Conservation (phyloP, 2,888 invertebrate genomes). For the Protophormia terraenovae region DNA sequence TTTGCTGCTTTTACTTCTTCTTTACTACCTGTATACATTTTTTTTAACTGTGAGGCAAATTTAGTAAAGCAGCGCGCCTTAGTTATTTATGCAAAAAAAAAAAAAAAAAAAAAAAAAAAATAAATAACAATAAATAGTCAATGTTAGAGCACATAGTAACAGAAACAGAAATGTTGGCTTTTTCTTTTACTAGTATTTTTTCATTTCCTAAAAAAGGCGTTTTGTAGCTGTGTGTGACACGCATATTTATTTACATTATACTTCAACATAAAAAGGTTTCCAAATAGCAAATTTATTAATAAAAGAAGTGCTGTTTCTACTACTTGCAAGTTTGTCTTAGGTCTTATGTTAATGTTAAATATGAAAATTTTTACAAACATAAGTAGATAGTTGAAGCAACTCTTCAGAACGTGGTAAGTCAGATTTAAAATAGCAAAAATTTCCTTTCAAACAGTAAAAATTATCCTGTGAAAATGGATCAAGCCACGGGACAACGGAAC, state of each 20-base stretch:
- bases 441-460: too few species aligned
- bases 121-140: not conserved
- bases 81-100: not conserved
- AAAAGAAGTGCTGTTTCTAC: too few species aligned
- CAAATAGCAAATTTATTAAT: not conserved
- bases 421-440: too few species aligned
- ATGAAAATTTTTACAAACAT: too few species aligned
- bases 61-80: conserved; percentile 23
- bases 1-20: not conserved
- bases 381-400: too few species aligned
- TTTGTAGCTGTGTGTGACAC: conserved; percentile 26
- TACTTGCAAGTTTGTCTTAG: not conserved
- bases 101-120: too few species aligned
- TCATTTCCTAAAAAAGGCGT: conserved; percentile 17
- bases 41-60: not conserved
- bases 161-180: too few species aligned
- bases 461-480: too few species aligned
- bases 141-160: not conserved
- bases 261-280: not conserved
- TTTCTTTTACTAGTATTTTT: not conserved
- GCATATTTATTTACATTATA: conserved; percentile 44
- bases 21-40: not conserved
- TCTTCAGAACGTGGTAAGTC: too few species aligned
- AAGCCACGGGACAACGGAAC: too few species aligned
- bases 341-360: not conserved